Evolutionary conservation across 2,113 vertebrate species (phyloP).

Genomic region (Haemorhous mexicanus): DNA sequence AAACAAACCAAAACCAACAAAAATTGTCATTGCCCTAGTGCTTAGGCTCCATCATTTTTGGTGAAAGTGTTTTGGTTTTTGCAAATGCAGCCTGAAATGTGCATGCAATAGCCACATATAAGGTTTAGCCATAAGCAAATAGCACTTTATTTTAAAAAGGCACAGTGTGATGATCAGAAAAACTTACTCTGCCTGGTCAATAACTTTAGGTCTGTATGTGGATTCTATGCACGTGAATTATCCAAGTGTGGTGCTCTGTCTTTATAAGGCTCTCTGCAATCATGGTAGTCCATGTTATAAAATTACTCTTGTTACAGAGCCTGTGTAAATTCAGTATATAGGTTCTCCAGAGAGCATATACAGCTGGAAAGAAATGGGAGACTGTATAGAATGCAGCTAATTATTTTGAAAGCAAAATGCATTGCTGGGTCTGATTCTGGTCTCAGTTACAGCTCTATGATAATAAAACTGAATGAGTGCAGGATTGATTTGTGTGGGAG

Average conservation of each 20-base stretch:
- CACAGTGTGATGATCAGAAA: background rate
- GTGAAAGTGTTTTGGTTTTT: slow-evolving; percentile 46
- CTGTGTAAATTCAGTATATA: background rate
- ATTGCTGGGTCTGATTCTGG: slow-evolving; percentile 47
- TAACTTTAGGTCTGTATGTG: background rate
- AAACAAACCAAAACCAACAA: background rate
- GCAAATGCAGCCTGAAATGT: slow-evolving; percentile 32
- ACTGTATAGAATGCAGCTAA: background rate
- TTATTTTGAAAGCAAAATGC: background rate
- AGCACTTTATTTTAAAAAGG: slow-evolving; percentile 55
- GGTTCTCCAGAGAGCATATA: background rate
- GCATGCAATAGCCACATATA: slow-evolving; percentile 56
- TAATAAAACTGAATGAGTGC: background rate
- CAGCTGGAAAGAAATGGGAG: background rate
- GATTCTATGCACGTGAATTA: slow-evolving; percentile 39
- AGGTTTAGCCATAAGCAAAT: slow-evolving; percentile 37
- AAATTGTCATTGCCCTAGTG: slow-evolving; percentile 53
- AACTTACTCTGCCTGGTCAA: background rate
- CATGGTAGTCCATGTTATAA: background rate
- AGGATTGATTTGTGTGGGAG: background rate
- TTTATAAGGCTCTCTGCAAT: background rate
- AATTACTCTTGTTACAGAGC: background rate
- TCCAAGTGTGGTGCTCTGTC: slow-evolving; percentile 19
- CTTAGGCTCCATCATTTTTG: slow-evolving; percentile 63
- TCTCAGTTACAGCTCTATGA: background rate